Percentiles rank a stretch among this genome's conserved stretches.
phyloP scores from a whole-genome alignment of 2,888 invertebrate species.

The Mesodorylaimus sp. region DNA sequence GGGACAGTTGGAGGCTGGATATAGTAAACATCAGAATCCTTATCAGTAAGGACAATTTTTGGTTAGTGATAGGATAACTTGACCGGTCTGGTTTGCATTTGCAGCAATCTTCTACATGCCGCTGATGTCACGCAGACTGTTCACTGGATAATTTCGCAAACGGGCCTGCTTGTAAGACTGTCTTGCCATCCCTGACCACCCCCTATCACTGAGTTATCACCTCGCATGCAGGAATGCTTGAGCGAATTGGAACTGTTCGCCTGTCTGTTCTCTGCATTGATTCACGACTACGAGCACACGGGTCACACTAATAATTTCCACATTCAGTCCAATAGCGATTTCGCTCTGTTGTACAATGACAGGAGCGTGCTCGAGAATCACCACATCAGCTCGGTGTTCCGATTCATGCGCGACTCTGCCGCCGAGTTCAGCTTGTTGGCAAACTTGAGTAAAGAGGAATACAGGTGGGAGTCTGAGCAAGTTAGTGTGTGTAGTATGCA shows the following conservation, averaged over 20 bases:
- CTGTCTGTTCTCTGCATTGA: constrained; percentile 69
- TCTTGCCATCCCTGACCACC: not conserved
- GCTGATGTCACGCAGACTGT: constrained; percentile 6
- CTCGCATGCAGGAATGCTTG: constrained; percentile 55
- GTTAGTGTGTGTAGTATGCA: too few species aligned
- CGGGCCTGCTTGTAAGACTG: not conserved
- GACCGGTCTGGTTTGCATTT: too few species aligned
- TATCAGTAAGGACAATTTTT: not conserved
- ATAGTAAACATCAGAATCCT: constrained; percentile 4
- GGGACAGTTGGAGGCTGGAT: not conserved
- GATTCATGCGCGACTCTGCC: constrained; percentile 68
- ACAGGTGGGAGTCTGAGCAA: constrained; percentile 34
- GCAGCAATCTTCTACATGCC: not conserved
- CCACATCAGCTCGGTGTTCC: constrained; percentile 67
- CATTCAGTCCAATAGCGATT: constrained; percentile 73
- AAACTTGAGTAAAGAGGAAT: constrained; percentile 69
- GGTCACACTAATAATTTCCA: constrained; percentile 94
- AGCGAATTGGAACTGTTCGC: constrained; percentile 83
- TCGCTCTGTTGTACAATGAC: constrained; percentile 79
- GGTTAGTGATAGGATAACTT: not conserved
- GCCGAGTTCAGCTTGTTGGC: constrained; percentile 67
- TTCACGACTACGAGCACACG: constrained; percentile 89
- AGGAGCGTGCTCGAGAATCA: constrained; percentile 72
- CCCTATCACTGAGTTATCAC: not conserved
- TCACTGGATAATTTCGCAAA: constrained; percentile 1